Evolutionary conservation across 2,113 vertebrate species (phyloP).

Genomic region (Hippocampus mohnikei): DNA sequence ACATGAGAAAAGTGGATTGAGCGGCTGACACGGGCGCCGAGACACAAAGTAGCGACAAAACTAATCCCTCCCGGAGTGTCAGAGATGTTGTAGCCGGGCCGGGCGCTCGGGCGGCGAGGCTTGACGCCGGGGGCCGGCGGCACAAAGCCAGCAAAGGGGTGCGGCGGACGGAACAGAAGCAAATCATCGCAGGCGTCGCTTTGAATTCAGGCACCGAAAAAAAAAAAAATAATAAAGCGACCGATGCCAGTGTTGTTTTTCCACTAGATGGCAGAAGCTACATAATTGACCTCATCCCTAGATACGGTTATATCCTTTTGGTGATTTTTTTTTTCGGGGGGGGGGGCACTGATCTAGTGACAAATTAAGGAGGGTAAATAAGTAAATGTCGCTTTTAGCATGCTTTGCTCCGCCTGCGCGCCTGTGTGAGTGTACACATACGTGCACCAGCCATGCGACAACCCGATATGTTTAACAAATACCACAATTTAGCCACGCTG

Average conservation of each 20-base stretch:
- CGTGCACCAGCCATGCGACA: slow-evolving; percentile 76
- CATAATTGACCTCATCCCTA: not conserved
- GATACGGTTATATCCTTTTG: not conserved
- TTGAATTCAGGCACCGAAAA: not conserved
- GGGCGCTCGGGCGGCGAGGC: slow-evolving; percentile 7
- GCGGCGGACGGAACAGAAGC: slow-evolving; percentile 8
- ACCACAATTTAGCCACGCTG: slow-evolving; percentile 89
- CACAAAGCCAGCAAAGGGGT: slow-evolving; percentile 35
- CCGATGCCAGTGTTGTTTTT: not conserved
- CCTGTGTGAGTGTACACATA: slow-evolving; percentile 22
- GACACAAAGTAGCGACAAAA: slow-evolving; percentile 66
- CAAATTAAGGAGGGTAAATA: slow-evolving; percentile 21
- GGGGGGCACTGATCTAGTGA: no score
- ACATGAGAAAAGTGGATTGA: slow-evolving; percentile 64
- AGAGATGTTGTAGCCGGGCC: slow-evolving; percentile 30
- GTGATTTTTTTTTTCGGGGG: not conserved
- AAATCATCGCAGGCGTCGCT: not conserved
- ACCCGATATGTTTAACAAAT: slow-evolving; percentile 93
- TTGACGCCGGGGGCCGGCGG: slow-evolving; percentile 1
- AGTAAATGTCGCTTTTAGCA: slow-evolving; percentile 53
- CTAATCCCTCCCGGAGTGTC: slow-evolving; percentile 63
- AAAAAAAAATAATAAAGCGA: not conserved
- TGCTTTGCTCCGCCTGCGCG: slow-evolving; percentile 23
- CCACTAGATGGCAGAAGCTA: not conserved
- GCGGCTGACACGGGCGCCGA: slow-evolving; percentile 54